phyloP scores from a whole-genome alignment of 2,113 vertebrate genomes.

The Xenopus laevis region DNA sequence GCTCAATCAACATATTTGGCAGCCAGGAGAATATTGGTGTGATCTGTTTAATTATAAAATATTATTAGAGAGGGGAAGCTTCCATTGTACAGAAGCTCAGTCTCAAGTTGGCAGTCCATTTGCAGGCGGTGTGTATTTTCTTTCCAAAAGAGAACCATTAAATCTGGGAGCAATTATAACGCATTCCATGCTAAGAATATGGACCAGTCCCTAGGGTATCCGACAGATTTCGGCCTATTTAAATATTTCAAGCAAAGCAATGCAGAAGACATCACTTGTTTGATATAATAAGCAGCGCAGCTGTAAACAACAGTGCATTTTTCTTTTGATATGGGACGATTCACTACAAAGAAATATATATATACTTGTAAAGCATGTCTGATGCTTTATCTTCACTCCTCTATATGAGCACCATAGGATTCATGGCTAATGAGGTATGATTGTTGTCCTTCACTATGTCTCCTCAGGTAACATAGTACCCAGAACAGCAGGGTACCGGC shows the following conservation, averaged over 20 bases:
- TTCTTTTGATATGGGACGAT: too few species aligned
- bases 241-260: background rate
- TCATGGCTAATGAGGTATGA: constrained; percentile 63
- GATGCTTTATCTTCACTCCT: constrained; percentile 12
- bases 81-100: background rate
- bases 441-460: constrained; percentile 59
- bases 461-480: background rate
- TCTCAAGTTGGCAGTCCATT: background rate
- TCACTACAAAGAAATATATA: too few species aligned
- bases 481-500: background rate
- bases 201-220: background rate
- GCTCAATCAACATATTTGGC: too few species aligned
- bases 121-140: background rate
- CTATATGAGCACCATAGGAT: constrained; percentile 43
- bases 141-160: constrained; percentile 6
- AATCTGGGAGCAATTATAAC: constrained; percentile 1
- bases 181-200: background rate
- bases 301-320: background rate
- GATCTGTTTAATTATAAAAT: background rate
- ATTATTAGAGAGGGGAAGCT: background rate
- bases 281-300: background rate
- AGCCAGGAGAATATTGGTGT: background rate
- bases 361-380: background rate
- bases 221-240: background rate
- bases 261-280: background rate